Base-by-base conservation (phyloP, 2,113 vertebrate species). In the Paramisgurnus dabryanus region DNA sequence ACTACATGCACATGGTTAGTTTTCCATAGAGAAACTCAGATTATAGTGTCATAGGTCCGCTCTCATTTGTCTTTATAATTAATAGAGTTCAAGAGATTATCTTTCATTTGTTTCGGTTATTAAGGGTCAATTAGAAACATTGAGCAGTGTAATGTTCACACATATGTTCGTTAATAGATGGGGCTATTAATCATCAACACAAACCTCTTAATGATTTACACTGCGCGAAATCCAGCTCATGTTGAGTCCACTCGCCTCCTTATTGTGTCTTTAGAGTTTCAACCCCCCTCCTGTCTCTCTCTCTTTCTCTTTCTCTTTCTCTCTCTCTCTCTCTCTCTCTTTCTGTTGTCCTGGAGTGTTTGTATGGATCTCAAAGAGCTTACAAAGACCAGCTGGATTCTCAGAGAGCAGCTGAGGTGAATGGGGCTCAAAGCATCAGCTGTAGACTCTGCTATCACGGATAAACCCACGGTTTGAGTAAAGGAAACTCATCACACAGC, bases 371-470 rank as follows among this genome's bases (percentile, higher is more conserved):
- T 72, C 58, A 55, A 86, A 76, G 34, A 69, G 50, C 11, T 67
- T 22, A 66, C 74, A 83, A 74, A 81, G 79, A 43, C 43, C 47
- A 63, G 73, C 68, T 57, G 80, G 58, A 55, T 43, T 57, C 69
- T 8, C 58, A 57, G 50, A 80, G 79, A 74, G 79, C 73, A 77
- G 10, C 55, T 61, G 57, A 69, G 65, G 77, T 72, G 75, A 81
- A 78, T 13, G 57, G 41, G n/a, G 75, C 27, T 70, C 60, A 66
- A 27, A 67, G 67, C 75, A 66, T 67, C 50, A 57, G 55, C 43
- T 49, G 65, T 17, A 66, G 70, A 57, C 8, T 6, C 55, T n/a
- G 17, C 55, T 57, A 57, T 57, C 17, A 57, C 1, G 11, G 15
- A 18, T 49, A 63, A 77, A 65, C 34, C 49, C 6, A 1, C 4